Conservation (phyloP, 2,113 vertebrate genomes). For the Arvicanthis niloticus region DNA sequence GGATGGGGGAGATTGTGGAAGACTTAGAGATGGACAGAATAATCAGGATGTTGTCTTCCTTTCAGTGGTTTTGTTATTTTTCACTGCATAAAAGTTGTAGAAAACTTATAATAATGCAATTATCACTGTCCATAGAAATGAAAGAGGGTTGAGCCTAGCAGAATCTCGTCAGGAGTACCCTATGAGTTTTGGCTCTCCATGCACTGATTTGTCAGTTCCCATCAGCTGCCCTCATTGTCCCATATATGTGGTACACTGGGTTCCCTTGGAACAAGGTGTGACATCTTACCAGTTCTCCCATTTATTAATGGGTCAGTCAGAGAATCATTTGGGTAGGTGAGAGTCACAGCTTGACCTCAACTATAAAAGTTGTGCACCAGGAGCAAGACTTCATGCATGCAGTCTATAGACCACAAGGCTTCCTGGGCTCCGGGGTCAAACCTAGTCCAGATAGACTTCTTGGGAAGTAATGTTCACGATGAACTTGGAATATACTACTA, state of each 20-base stretch:
- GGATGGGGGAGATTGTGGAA: constrained; percentile 6
- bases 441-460: not conserved
- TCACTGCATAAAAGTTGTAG: not conserved
- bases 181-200: not conserved
- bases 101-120: not conserved
- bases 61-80: constrained; percentile 11
- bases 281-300: no score
- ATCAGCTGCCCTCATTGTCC: not conserved
- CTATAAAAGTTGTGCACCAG: not conserved
- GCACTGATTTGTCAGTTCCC: not conserved
- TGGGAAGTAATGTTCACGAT: not conserved
- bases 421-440: not conserved
- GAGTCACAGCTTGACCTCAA: not conserved
- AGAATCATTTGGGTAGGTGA: not conserved
- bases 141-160: not conserved
- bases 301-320: not conserved
- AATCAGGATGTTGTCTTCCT: not conserved
- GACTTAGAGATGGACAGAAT: not conserved
- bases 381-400: no score
- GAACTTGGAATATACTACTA: not conserved
- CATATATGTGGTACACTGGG: not conserved
- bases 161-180: not conserved
- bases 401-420: not conserved
- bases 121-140: not conserved
- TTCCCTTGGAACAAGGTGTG: not conserved